Conservation (phyloP, 2,888 invertebrate genomes). For the Hirudinaria manillensis region DNA sequence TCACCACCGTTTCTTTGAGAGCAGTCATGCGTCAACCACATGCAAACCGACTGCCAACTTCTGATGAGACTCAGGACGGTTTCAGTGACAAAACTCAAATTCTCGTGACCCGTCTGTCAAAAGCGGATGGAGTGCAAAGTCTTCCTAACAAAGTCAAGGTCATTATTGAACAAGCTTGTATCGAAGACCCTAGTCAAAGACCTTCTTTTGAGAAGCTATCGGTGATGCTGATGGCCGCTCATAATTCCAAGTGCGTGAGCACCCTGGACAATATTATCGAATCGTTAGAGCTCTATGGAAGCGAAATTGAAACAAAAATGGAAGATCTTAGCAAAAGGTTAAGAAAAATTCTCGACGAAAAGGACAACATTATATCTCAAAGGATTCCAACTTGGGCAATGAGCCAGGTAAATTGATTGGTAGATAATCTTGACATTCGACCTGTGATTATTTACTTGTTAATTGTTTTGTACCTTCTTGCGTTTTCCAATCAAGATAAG, state of each 20-base stretch:
- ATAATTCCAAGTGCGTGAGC: neutral
- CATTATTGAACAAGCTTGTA: neutral
- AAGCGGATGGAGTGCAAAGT: neutral
- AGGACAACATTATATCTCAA: neutral
- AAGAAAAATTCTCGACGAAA: neutral
- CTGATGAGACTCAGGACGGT: neutral
- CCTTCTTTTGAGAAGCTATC: neutral
- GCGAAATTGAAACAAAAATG: constrained; percentile 3
- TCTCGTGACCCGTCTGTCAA: neutral
- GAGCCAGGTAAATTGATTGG: neutral
- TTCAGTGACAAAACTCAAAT: neutral
- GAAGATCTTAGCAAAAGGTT: neutral
- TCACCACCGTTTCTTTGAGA: constrained; percentile 27
- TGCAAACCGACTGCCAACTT: neutral
- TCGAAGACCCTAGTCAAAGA: neutral
- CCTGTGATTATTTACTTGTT: no score
- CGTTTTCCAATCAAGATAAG: no score
- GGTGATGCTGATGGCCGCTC: neutral
- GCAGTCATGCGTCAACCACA: neutral
- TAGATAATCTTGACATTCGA: no score
- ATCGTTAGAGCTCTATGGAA: neutral
- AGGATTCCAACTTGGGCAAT: neutral
- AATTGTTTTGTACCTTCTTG: no score
- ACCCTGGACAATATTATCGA: constrained; percentile 8
- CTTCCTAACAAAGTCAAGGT: neutral